Base-by-base conservation (phyloP, 2,888 invertebrate species). In the Ommatoiulus sabulosus region DNA sequence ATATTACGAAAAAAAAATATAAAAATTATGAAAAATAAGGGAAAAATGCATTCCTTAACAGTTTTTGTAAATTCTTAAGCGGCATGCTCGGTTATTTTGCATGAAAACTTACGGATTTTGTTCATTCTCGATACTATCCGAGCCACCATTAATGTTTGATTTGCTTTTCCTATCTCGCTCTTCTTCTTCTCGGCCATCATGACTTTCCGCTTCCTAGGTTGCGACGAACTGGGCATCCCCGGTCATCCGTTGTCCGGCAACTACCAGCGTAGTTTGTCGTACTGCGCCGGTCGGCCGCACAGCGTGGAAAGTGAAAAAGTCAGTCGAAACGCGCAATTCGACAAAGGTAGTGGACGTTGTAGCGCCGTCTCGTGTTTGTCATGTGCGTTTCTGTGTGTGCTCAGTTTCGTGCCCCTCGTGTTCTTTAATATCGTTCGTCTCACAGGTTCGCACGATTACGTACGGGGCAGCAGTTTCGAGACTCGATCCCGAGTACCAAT, bases 231-330 rank as follows among this genome's bases (percentile, higher is more conserved):
- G 24, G 44, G 17, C 44, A 87, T 87, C 35, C 88, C 63, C 86
- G 88, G 88, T 17, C 86, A 63, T 48, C 86, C 88, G 0, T 15
- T 88, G 15, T 86, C 86, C 35, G 86, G 88, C 20, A 88, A 52
- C 57, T 88, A 88, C 63, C 88, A 88, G 57, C 90, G 90, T 46
- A 90, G 90, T 86, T 88, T 90, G 48, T 90, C 90, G 48, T 90
- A 91, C 87, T 89, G 89, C 57, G 89, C 90, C 35, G 72, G 72
- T 72, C 89, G 91, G 52, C 91, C 91, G 1, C 90, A 90, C 48
- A 91, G 91, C 87, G 89, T 91, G 43, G 91, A 91, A 88, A 90
- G 89, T 89, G 91, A 91, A 86, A 91, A 90, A 85, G 89, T 89
- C 43, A 85, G 85, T 24, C 90, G 90, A 80, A 90, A 90, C 57